Evolutionary conservation across 1,140 invertebrate species (phyloP).

Genomic region (Nasonia longicornis): DNA sequence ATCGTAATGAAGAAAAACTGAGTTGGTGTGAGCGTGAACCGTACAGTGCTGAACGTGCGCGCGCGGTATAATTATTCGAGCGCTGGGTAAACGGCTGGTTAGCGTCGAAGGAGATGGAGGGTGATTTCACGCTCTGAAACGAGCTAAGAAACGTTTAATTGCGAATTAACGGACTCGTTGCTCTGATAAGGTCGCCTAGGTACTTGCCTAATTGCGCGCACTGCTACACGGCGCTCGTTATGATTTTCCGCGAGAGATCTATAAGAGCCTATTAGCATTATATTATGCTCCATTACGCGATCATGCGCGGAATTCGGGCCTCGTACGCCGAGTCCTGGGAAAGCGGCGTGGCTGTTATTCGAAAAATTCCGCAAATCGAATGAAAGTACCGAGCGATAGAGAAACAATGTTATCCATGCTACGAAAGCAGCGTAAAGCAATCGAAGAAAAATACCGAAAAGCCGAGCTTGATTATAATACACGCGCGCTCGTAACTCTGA

Average conservation of each 20-base stretch:
- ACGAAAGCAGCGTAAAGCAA: too few relatives aligned
- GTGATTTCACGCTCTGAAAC: slow-evolving; percentile 22
- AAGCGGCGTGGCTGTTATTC: neutral
- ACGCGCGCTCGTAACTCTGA: too few relatives aligned
- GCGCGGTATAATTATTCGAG: slow-evolving; percentile 13
- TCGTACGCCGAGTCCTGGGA: neutral
- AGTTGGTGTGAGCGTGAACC: neutral
- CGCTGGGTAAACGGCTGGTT: slow-evolving; percentile 18
- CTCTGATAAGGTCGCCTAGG: slow-evolving; percentile 22
- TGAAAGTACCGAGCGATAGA: neutral
- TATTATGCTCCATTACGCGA: neutral
- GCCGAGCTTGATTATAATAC: neutral
- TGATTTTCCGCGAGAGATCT: neutral
- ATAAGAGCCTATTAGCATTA: neutral
- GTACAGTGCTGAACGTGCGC: too few relatives aligned
- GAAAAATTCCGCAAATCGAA: neutral
- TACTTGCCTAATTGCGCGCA: slow-evolving; percentile 20
- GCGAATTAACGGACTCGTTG: slow-evolving; percentile 15
- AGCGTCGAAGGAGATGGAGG: neutral
- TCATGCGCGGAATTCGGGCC: neutral
- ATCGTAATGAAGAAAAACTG: neutral
- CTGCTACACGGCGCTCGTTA: neutral
- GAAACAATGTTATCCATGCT: neutral
- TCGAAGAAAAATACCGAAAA: too few relatives aligned
- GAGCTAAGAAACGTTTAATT: slow-evolving; percentile 26